phyloP scores from a whole-genome alignment of 2,888 invertebrate species.

The Caenorhabditis panamensis region DNA sequence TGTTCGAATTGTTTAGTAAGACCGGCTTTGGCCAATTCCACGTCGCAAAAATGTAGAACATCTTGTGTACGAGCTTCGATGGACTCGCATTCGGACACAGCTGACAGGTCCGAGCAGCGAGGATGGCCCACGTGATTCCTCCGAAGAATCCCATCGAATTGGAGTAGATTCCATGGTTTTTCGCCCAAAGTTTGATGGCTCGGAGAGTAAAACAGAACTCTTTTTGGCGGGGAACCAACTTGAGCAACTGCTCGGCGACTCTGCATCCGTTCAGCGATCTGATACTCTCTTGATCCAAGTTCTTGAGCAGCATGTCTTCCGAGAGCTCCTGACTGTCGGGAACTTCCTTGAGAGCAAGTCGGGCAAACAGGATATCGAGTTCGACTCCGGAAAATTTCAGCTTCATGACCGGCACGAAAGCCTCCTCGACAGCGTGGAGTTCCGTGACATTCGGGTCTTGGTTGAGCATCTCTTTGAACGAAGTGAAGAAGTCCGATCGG shows the following conservation, averaged over 20 bases:
- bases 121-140: constrained; percentile 99
- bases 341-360: constrained; percentile 88
- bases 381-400: constrained; percentile 99
- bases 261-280: constrained; percentile 86
- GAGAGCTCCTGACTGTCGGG: constrained; percentile 91
- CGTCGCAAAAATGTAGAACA: constrained; percentile 97
- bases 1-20: constrained; percentile 89
- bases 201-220: constrained; percentile 94
- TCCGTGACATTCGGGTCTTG: constrained; percentile 84
- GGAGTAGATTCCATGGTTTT: constrained; percentile 89
- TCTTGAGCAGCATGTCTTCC: constrained; percentile 93
- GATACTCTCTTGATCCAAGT: constrained; percentile 95
- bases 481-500: constrained; percentile 93
- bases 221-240: constrained; percentile 94
- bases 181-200: constrained; percentile 89
- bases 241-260: constrained; percentile 97
- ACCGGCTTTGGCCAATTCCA: constrained; percentile 99
- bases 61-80: constrained; percentile 95
- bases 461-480: constrained; percentile 93
- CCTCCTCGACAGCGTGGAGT: constrained; percentile 92
- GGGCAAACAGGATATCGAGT: constrained; percentile 96
- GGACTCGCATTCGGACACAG: constrained; percentile 97
- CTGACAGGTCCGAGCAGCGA: constrained; percentile 97
- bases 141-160: constrained; percentile 95
- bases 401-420: constrained; percentile 98